These are phyloP conservation scores for Pygoscelis adeliae DNA, from an alignment of 2,113 vertebrate species.

Conservation along the genomic window DNA sequence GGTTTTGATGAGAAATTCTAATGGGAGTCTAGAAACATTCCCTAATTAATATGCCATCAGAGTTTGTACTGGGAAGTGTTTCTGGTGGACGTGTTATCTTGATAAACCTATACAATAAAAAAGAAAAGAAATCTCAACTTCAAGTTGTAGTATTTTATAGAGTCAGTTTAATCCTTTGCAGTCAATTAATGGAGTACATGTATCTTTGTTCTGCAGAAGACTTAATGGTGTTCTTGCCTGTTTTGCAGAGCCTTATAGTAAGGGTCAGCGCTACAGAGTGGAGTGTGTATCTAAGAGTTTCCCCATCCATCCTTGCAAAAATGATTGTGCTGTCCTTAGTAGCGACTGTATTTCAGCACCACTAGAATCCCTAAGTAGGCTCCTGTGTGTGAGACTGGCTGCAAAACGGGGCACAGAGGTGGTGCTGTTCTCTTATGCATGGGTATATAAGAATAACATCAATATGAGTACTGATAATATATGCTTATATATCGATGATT, in stretches of 20 bases:
- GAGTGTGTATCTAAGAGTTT: not conserved
- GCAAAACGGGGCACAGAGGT: not conserved
- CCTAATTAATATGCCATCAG: not conserved
- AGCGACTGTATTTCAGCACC: not conserved
- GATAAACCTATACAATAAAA: not conserved
- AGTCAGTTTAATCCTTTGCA: not conserved
- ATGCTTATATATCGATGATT: not conserved
- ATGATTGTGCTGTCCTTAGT: not conserved
- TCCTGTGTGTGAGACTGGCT: not conserved
- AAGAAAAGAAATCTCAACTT: not conserved
- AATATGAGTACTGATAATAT: not conserved
- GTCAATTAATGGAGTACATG: fast-evolving
- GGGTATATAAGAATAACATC: not conserved
- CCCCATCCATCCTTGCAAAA: not conserved
- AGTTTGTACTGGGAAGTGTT: not conserved
- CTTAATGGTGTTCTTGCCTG: not conserved
- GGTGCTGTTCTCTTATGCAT: not conserved
- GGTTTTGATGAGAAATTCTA: not conserved
- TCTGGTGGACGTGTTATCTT: not conserved
- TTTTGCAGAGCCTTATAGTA: not conserved
- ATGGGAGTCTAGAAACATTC: not conserved
- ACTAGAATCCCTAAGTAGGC: not conserved
- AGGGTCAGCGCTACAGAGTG: not conserved
- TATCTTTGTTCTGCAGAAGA: not conserved
- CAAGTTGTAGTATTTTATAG: not conserved